phyloP scores from a whole-genome alignment of 2,797 vertebrate genomes.

The Channa striata region DNA sequence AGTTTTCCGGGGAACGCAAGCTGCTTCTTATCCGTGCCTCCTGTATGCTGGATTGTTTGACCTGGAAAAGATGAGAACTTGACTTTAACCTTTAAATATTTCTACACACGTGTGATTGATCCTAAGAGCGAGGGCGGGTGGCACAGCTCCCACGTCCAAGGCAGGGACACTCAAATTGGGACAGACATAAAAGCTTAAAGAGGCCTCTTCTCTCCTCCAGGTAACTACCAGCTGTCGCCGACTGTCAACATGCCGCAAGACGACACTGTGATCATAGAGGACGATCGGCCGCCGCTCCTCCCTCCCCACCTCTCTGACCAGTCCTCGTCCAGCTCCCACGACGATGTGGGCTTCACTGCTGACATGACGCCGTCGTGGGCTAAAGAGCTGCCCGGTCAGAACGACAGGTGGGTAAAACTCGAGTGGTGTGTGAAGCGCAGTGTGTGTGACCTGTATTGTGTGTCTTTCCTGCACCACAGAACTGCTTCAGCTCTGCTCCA shows the following conservation, averaged over 20 bases:
- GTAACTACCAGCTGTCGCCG: conserved; percentile 95
- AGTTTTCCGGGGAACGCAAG: too few species aligned
- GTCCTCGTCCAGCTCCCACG: conserved; percentile 94
- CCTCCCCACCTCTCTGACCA: conserved; percentile 94
- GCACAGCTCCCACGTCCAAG: too few species aligned
- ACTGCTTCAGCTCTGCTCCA: neutral
- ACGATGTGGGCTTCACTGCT: conserved; percentile 89
- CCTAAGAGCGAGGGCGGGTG: too few species aligned
- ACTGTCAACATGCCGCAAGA: conserved; percentile 99
- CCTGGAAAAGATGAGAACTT: neutral
- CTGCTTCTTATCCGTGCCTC: too few species aligned
- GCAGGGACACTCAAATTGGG: too few species aligned
- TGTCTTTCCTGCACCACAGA: neutral
- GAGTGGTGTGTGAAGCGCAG: neutral
- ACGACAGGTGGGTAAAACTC: conserved; percentile 63
- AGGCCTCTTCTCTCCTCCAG: conserved; percentile 72
- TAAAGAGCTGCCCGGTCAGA: conserved; percentile 76
- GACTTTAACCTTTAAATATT: conserved; percentile 10
- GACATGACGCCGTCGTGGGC: conserved; percentile 85
- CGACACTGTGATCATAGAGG: conserved; percentile 96
- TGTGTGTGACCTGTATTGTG: neutral
- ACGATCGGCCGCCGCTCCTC: conserved; percentile 90
- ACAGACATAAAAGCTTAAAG: neutral
- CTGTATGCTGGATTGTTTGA: too few species aligned
- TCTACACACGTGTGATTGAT: too few species aligned